Conservation (phyloP, 2,797 vertebrate species). For the Hapalemur alaotrensis region DNA sequence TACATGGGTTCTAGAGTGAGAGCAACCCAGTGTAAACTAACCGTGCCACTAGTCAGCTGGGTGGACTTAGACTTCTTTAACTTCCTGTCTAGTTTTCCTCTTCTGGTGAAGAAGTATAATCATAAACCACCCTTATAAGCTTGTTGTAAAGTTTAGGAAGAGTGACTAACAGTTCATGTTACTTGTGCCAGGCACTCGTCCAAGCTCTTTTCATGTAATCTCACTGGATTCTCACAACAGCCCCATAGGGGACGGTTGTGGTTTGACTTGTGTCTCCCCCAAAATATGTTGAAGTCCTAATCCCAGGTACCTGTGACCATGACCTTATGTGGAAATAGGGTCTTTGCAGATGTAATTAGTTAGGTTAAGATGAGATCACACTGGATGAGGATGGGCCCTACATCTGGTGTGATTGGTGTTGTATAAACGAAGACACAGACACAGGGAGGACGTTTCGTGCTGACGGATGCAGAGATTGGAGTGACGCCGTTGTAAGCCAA, state of each 20-base stretch:
- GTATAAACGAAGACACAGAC: neutral
- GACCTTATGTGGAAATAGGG: neutral
- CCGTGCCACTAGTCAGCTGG: neutral
- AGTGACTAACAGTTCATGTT: neutral
- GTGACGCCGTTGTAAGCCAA: neutral
- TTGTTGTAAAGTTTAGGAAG: neutral
- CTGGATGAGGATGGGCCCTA: neutral
- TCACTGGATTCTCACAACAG: neutral
- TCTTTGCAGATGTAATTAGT: neutral
- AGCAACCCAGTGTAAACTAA: neutral
- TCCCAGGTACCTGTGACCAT: neutral
- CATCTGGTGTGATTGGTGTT: neutral
- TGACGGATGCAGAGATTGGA: neutral
- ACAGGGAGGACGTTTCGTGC: neutral
- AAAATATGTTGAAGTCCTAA: neutral
- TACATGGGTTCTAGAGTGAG: neutral
- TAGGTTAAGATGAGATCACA: neutral
- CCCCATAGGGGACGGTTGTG: neutral
- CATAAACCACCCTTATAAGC: neutral
- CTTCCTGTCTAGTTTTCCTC: neutral
- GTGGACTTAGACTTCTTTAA: neutral
- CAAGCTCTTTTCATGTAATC: neutral
- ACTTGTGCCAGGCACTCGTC: neutral
- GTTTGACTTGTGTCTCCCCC: neutral
- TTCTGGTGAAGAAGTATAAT: neutral